Base-by-base conservation (phyloP, 2,888 invertebrate species). In the Drosophila leonis region DNA sequence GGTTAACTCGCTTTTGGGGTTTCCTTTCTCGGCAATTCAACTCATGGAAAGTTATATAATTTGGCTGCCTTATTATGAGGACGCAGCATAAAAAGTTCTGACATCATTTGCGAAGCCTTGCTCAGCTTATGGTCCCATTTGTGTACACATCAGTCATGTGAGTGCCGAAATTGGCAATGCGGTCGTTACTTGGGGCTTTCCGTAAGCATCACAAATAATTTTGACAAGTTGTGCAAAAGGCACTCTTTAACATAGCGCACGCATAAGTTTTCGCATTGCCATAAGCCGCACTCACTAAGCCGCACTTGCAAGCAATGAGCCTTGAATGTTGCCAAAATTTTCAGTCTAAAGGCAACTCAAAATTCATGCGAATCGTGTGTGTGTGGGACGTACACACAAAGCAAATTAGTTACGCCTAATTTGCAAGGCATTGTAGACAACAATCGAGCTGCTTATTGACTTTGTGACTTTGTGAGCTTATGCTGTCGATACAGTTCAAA, bases 351-450 rank as follows among this genome's bases (percentile, higher is more conserved):
- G 65, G 41, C 64, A 62, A 42, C 51, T 54, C 56, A 60, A 61
- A 70, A 70, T 65, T 56, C 44, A 70, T 54, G 42, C 51, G 48
- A 57, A 62, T 46, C 15, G 27, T 41, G 31, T 18, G 29, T 15
- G 20, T 9, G 18, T 5, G 29, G 60, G 6, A n/a, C 18, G 18
- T 15, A 31, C 69, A 61, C 56, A 71, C 70, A 86, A 82, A 86
- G 75, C 75, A 76, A 86, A 88, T 86, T 86, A 88, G 82, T 86
- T 75, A 82, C 82, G 88, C 86, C 73, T 79, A 88, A 86, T 88
- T 86, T 88, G 80, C 65, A 81, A 72, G 75, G 75, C 82, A 83
- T 82, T 83, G 72, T 78, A 61, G 70, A 64, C 82, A 68, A 72
- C 82, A 83, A 84, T 80, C 75, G 80, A 78, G 73, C 78, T 68